Evolutionary conservation across 2,888 invertebrate genomes (phyloP).

Genomic region (Marasmarcha lunaedactyla): DNA sequence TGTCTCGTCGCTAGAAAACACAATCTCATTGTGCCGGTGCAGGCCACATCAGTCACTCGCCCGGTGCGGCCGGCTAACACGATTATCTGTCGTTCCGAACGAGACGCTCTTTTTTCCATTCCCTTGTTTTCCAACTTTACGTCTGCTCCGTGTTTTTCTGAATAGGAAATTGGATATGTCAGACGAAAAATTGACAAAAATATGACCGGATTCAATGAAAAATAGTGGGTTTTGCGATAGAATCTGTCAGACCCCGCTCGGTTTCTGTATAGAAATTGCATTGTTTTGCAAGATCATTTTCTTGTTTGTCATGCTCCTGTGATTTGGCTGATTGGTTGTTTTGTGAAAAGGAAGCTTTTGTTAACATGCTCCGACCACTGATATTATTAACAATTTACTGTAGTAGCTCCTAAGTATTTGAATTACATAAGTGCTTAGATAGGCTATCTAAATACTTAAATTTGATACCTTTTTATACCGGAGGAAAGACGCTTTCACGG

Average conservation of each 20-base stretch:
- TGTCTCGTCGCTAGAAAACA: constrained; percentile 63
- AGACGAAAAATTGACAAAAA: constrained; percentile 69
- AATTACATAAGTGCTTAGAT: no score
- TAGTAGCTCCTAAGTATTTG: no score
- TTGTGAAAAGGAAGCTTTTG: constrained; percentile 5
- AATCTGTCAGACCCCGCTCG: constrained; percentile 43
- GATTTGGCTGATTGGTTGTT: constrained; percentile 17
- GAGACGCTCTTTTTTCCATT: constrained; percentile 62
- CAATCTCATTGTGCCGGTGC: constrained; percentile 65
- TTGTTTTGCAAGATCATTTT: constrained; percentile 43
- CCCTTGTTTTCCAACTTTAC: constrained; percentile 66
- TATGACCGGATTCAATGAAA: constrained; percentile 56
- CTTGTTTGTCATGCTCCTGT: constrained; percentile 34
- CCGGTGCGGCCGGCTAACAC: constrained; percentile 60
- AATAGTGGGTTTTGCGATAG: constrained; percentile 63
- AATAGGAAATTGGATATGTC: constrained; percentile 68
- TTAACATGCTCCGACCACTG: no score
- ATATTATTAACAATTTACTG: no score
- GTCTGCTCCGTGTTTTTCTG: constrained; percentile 65
- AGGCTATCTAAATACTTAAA: no score
- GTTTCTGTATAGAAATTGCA: constrained; percentile 33
- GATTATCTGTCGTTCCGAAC: constrained; percentile 66
- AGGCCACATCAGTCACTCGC: constrained; percentile 61
- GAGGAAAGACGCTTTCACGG: no score
- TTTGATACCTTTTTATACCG: no score